phyloP scores from a whole-genome alignment of 2,113 vertebrate species.

The Microtus montanus region DNA sequence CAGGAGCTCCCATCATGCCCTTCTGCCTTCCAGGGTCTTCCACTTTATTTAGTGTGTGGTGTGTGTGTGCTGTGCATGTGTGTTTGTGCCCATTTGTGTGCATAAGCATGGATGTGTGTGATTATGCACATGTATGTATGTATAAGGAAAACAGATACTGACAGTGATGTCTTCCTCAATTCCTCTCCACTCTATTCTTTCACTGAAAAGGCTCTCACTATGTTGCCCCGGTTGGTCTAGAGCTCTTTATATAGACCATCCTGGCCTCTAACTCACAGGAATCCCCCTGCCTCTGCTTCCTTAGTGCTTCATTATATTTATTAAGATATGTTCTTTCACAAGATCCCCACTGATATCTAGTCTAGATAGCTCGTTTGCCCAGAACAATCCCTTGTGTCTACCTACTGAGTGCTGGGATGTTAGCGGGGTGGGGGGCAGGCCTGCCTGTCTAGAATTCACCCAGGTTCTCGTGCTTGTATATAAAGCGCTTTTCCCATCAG shows the following conservation, averaged over 20 bases:
- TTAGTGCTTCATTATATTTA: too few relatives aligned
- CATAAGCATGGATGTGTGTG: too few relatives aligned
- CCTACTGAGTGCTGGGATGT: neutral
- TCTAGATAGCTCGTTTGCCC: neutral
- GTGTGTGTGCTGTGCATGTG: neutral
- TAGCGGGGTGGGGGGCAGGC: too few relatives aligned
- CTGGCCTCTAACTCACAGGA: neutral
- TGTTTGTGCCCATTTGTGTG: neutral
- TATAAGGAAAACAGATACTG: neutral
- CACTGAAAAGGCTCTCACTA: neutral
- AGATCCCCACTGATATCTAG: neutral
- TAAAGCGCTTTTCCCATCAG: neutral
- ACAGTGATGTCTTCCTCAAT: neutral
- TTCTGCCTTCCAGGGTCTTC: too few relatives aligned
- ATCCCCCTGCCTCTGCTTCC: neutral
- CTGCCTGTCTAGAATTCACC: neutral
- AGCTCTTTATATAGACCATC: neutral
- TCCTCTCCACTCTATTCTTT: neutral
- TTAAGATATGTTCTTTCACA: neutral
- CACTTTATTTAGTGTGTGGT: too few relatives aligned
- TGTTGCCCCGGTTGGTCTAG: neutral
- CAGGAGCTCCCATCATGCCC: accelerated
- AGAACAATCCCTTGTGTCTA: neutral
- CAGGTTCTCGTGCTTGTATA: neutral
- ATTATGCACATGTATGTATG: neutral